A percentile compares a stretch with the other conserved stretches of the same genome.
Evolutionary conservation across 2,888 invertebrate genomes (phyloP).

Genomic region (Xiphydria camelus): DNA sequence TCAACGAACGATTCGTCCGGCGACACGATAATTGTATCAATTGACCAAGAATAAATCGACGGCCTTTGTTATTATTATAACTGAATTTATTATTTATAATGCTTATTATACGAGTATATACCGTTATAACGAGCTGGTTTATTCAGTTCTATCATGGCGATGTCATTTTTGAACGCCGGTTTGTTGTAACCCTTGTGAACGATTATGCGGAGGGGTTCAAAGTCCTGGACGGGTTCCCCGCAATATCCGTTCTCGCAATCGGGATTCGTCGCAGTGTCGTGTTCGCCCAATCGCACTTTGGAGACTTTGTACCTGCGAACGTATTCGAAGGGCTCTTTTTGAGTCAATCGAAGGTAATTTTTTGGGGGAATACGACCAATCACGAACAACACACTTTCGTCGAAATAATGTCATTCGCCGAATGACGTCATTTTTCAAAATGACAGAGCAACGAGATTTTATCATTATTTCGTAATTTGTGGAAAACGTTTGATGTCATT

Average conservation of each 20-base stretch:
- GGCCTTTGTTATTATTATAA: too few relatives aligned
- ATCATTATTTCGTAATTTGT: too few relatives aligned
- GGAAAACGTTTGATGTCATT: too few relatives aligned
- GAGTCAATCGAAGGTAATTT: too few relatives aligned
- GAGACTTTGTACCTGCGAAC: conserved; percentile 30
- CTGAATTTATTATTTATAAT: not conserved
- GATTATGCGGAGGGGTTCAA: conserved; percentile 39
- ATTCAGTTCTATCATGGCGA: conserved; percentile 51
- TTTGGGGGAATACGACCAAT: too few relatives aligned
- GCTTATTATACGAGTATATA: conserved; percentile 21
- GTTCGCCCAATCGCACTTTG: conserved; percentile 49
- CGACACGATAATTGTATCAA: too few relatives aligned
- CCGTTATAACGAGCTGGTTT: conserved; percentile 43
- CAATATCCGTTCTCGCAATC: conserved; percentile 46
- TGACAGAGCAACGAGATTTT: too few relatives aligned
- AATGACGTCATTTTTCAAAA: not conserved
- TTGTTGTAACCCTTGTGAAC: conserved; percentile 42
- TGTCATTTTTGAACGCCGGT: conserved; percentile 48
- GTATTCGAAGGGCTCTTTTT: too few relatives aligned
- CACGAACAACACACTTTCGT: too few relatives aligned
- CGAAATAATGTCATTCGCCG: not conserved
- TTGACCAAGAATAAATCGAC: too few relatives aligned
- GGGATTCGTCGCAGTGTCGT: conserved; percentile 40
- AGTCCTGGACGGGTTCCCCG: conserved; percentile 46
- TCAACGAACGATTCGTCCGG: too few relatives aligned